A percentile compares a stretch with the other conserved stretches of the same genome.
Evolutionary conservation across 2,797 vertebrate genomes (phyloP).

Genomic region (Scolopax rusticola): DNA sequence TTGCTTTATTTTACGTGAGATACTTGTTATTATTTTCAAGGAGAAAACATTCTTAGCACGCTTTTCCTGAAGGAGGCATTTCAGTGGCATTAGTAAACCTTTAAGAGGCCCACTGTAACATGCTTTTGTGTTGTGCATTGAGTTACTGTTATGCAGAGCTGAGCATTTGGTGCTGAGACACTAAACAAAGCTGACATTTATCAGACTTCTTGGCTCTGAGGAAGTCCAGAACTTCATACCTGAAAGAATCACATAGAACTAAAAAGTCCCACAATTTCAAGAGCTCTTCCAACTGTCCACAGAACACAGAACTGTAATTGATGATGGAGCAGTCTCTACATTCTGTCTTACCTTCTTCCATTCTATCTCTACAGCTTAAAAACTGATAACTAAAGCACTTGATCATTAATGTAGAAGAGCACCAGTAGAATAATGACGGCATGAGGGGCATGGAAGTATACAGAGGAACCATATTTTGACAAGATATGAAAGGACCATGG

Average conservation of each 20-base stretch:
- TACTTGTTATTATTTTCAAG: background rate
- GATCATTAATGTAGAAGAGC: background rate
- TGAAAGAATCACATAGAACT: background rate
- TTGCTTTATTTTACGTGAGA: background rate
- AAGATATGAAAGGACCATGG: background rate
- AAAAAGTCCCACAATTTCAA: background rate
- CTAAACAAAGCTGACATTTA: background rate
- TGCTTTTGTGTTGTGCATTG: background rate
- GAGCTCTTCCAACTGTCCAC: background rate
- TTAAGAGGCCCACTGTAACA: rapidly evolving
- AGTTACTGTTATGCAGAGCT: background rate
- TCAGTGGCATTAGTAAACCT: background rate
- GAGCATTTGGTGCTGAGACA: background rate
- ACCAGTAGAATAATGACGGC: background rate
- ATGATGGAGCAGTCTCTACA: background rate
- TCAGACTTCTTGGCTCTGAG: background rate
- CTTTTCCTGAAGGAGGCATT: background rate
- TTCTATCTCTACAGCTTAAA: background rate
- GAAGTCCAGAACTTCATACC: background rate
- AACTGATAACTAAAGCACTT: background rate
- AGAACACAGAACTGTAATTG: background rate
- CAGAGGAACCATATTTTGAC: background rate
- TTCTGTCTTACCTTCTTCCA: background rate
- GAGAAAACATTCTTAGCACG: background rate
- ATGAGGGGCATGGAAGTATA: background rate